Conservation (phyloP, 2,888 invertebrate species). For the Polydrusus tereticollis region DNA sequence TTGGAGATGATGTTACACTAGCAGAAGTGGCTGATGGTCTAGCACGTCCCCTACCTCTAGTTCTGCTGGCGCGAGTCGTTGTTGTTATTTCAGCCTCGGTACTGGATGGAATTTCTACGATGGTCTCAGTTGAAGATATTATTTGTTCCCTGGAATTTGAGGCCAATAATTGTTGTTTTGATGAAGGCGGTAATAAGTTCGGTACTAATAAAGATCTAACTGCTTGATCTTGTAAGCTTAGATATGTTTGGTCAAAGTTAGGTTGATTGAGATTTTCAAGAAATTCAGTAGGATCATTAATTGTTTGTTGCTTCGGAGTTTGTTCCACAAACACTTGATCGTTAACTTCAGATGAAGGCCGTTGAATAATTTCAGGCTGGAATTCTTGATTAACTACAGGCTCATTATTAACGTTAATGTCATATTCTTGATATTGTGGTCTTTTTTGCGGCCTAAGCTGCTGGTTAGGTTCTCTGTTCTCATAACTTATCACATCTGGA, state of each 20-base stretch:
- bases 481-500: constrained; percentile 32
- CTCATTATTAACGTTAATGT: constrained; percentile 8
- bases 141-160: neutral
- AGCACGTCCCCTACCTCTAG: constrained; percentile 68
- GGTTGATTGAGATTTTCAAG: constrained; percentile 34
- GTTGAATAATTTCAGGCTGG: constrained; percentile 21
- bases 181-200: constrained; percentile 61
- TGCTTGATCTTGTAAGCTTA: constrained; percentile 69
- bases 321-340: neutral
- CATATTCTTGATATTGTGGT: constrained; percentile 16
- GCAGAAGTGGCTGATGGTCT: constrained; percentile 65
- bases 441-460: constrained; percentile 8
- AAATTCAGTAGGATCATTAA: constrained; percentile 15
- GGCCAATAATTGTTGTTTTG: constrained; percentile 44
- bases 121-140: constrained; percentile 16
- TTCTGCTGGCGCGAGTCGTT: constrained; percentile 61
- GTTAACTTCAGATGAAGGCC: neutral
- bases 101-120: constrained; percentile 16
- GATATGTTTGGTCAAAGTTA: constrained; percentile 45
- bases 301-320: neutral
- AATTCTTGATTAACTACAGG: constrained; percentile 23
- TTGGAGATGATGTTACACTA: constrained; percentile 62
- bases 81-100: constrained; percentile 42
- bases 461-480: constrained; percentile 37
- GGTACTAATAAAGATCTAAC: constrained; percentile 62